A percentile compares a stretch with the other conserved stretches of the same genome.
Evolutionary conservation across 1,140 invertebrate species (phyloP).

Genomic region (Leptinotarsa lineolata): DNA sequence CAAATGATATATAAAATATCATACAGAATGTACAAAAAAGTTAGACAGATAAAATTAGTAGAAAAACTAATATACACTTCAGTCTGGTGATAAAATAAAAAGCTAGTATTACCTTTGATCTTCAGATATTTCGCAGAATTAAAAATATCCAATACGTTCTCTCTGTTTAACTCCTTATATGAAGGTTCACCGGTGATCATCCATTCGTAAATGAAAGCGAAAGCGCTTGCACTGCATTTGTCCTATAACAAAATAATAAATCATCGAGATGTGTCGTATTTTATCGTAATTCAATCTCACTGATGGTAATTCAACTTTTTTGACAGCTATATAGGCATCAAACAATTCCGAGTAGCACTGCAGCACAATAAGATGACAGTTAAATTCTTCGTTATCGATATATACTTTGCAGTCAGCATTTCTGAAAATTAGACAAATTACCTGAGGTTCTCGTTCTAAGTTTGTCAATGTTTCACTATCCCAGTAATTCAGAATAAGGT

Average conservation of each 20-base stretch:
- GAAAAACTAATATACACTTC: too few relatives aligned
- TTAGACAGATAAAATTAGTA: too few relatives aligned
- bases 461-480: too few relatives aligned
- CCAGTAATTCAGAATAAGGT: too few relatives aligned
- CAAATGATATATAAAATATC: too few relatives aligned
- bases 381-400: conserved; percentile 63
- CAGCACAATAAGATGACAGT: conserved; percentile 64
- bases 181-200: conserved; percentile 68
- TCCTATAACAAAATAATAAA: conserved; percentile 42
- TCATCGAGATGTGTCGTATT: not conserved
- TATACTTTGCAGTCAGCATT: conserved; percentile 64
- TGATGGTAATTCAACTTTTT: conserved; percentile 59
- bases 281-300: conserved; percentile 49
- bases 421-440: conserved; percentile 45
- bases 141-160: conserved; percentile 72
- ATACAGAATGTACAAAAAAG: too few relatives aligned
- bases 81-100: too few relatives aligned
- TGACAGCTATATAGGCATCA: conserved; percentile 58
- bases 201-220: conserved; percentile 74
- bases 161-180: conserved; percentile 63
- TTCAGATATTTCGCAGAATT: conserved; percentile 67
- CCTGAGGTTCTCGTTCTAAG: too few relatives aligned
- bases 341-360: conserved; percentile 65
- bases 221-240: conserved; percentile 58
- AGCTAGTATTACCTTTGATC: conserved; percentile 63